Base-by-base conservation (phyloP, 2,888 invertebrate genomes). In the Alviniconcha strummeri region DNA sequence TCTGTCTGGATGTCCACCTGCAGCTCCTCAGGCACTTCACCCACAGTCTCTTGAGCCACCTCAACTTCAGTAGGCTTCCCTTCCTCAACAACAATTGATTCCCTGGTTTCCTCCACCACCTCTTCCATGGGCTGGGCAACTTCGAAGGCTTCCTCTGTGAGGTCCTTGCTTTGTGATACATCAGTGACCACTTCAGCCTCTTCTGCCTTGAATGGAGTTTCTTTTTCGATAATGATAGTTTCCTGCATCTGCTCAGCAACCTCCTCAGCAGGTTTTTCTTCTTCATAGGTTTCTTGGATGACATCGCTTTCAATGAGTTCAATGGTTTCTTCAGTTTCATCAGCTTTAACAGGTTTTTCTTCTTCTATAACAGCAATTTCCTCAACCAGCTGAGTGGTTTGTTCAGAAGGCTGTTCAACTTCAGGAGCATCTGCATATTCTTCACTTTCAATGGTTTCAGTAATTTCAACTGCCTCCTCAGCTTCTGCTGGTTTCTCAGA, bases 401-500 rank as follows among this genome's bases (percentile, higher is more conserved):
- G 88, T 83, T 85, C 86, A 57, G 71, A 76, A 71, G 85, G 83
- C 11, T 83, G 81, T 72, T 84, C 86, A 15, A 77, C 74, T 17
- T 87, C 85, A n/a, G 80, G 19, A 60, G 79, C 82, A 76, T 86
- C 85, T 56, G 69, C 82, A 19, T 76, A 71, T 72, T 84, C 84
- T 71, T 88, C 89, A 64, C 84, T 82, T 13, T 83, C 82, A 55
- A 82, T 69, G 52, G 54, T 55, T 64, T 88, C 85, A 72, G 82
- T 57, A 13, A 72, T 60, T 57, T 88, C 88, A 54, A 82, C 80
- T 7, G 82, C 83, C 17, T 81, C 83, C 71, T 86, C 81, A 17
- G 84, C 84, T 72, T 86, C 86, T 15, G 86, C 72, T 75, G 87
- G 82, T 77, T 84, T 84, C 72, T 86, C 83, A 17, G 77, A 60